Evolutionary conservation across 2,888 invertebrate species (phyloP), one percentile per base, ranked within the genome.

Genomic region (Rhogogaster chlorosoma): DNA sequence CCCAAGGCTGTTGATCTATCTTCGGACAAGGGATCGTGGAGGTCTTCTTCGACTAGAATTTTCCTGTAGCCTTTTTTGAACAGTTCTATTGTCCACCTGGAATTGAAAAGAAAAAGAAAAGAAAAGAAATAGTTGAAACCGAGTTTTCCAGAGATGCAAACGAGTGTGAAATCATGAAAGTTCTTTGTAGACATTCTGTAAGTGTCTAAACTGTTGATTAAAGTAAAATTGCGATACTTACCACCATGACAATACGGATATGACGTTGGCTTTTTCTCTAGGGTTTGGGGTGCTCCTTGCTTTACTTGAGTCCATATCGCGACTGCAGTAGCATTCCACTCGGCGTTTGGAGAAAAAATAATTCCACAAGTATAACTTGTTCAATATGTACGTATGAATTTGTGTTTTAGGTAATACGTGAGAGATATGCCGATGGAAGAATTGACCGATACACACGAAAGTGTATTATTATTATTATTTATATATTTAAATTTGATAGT

Each of bases 51-150:
- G 87, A 96, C 96, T 77, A 98, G 93, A 80, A 96, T 96, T 89
- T 97, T 96, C 85, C 94, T 95, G 89, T 96, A 96, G 0, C 98
- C 98, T 91, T 96, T 96, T 88, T 95, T 96, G 93, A 98, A 98
- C 89, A 97, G 94, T 6, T 96, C 96, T 90, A 97, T 94, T 84
- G 97, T 96, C 96, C 97, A 98, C 93, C 97, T 97, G 6, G 1
- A 53, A 7, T 53, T 53, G 1, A 7, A 15, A 3, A n/a, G n/a
- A n/a, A n/a, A n/a, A n/a, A n/a, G n/a, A n/a, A n/a, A n/a, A n/a
- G n/a, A n/a, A n/a, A n/a, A n/a, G n/a, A 45, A 45, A 15, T 2
- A 45, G 45, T 45, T 15, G 3, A 15, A 36, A 70, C 32, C 1
- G n/a, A 70, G 70, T n/a, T 38, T 36, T 9, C 10, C 32, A n/a